Evolutionary conservation across 2,888 invertebrate species (phyloP), one percentile per base, ranked within the genome.

Genomic region (Campaea margaritaria): DNA sequence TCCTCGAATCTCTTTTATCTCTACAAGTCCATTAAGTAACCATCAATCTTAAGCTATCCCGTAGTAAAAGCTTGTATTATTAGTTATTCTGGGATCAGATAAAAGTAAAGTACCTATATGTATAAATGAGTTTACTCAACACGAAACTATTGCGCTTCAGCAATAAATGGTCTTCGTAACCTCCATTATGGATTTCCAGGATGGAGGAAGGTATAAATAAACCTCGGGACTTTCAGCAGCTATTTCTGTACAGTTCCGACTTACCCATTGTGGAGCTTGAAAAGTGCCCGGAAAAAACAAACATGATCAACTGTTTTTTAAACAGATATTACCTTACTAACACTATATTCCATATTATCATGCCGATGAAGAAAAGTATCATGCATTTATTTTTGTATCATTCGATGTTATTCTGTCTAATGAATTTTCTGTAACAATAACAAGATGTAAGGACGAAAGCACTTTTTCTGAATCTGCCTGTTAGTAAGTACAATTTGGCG

Each of bases 121-220:
- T 31, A 31, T 31, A 31, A 31, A 31, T 31, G 31, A 31, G 31
- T 9, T 36, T 4, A 0, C 12, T 10, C 10, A 1, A 36, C 36
- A 36, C 10, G 12, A 36, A n/a, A 31, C 31, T 36, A n/a, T 36
- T 36, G n/a, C 10, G 36, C 36, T 36, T n/a, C 36, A 36, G 36
- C 36, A 36, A 12, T 36, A 36, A n/a, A 31, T 28, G n/a, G 31
- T 11, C 10, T 31, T 31, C 14, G 45, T 31, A 45, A 13, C 13
- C 69, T 56, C 27, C 31, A 13, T 14, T 47, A 55, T 55, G 11
- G 55, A 55, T 55, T 48, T 55, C 41, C 47, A 55, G 55, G 55
- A 55, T 15, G 42, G 42, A 34, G 34, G 36, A 10, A 21, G 48
- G 5, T 48, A 48, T 36, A 55, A 55, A 48, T 55, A 48, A 43